Conservation (phyloP, 2,113 vertebrate genomes). For the Cercopithecus mona region DNA sequence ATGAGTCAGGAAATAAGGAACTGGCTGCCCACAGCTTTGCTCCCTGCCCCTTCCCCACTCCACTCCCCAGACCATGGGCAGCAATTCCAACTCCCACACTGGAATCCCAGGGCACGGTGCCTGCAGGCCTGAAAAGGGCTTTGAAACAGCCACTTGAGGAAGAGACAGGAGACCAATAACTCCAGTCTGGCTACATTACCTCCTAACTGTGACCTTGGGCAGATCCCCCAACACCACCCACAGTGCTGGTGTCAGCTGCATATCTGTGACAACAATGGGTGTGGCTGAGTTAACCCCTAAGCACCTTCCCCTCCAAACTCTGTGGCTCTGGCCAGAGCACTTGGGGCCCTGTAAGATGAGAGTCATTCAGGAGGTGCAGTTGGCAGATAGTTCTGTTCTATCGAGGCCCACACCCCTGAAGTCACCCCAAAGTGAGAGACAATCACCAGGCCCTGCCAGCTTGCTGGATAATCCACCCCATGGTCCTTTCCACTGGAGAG, state of each 20-base stretch:
- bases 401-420: neutral
- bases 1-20: conserved; percentile 25
- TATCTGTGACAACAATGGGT: neutral
- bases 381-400: neutral
- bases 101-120: neutral
- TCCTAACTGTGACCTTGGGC: neutral
- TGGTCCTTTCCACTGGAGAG: neutral
- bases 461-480: neutral
- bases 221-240: neutral
- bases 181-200: neutral
- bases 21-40: neutral
- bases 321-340: neutral
- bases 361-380: neutral
- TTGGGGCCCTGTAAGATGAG: neutral
- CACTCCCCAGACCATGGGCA: neutral
- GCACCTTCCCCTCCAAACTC: neutral
- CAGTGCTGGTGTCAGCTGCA: neutral
- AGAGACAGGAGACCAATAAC: neutral
- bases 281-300: neutral
- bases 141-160: neutral
- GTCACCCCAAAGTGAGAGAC: neutral
- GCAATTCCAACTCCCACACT: neutral
- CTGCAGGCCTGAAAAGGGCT: neutral
- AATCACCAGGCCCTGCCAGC: neutral
- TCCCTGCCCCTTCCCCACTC: neutral